Percentiles rank a stretch among this genome's conserved stretches.
phyloP scores from a whole-genome alignment of 2,113 vertebrate species.

The Rattus rattus region DNA sequence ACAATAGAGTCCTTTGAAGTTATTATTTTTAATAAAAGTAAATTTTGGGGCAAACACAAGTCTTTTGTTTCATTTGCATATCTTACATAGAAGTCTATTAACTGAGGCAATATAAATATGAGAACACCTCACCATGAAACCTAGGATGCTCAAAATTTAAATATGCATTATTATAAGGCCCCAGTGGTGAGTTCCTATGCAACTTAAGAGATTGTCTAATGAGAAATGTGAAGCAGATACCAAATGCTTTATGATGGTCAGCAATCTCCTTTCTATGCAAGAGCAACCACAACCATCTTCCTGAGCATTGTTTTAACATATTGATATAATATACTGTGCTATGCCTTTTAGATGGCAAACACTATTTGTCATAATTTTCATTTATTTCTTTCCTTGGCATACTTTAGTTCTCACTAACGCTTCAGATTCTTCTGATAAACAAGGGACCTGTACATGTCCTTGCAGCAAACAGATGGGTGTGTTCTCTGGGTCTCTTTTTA shows the following conservation, averaged over 20 bases:
- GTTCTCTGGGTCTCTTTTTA: constrained; percentile 68
- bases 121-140: neutral
- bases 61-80: neutral
- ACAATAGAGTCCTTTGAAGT: neutral
- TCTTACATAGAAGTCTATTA: neutral
- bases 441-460: constrained; percentile 67
- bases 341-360: neutral
- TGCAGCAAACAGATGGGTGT: constrained; percentile 69
- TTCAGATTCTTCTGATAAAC: constrained; percentile 65
- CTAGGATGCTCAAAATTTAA: constrained; percentile 3
- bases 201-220: neutral
- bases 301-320: neutral
- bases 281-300: neutral
- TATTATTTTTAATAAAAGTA: neutral
- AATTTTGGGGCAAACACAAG: neutral
- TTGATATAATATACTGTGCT: neutral
- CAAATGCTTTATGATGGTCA: neutral
- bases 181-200: neutral
- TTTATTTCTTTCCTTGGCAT: constrained; percentile 36
- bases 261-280: constrained; percentile 15
- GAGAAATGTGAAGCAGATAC: neutral
- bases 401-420: constrained; percentile 46
- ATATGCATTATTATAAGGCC: neutral
- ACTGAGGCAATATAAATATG: neutral
- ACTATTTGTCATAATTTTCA: constrained; percentile 7